Conservation (phyloP, 2,888 invertebrate genomes). For the Limnephilus rhombicus region DNA sequence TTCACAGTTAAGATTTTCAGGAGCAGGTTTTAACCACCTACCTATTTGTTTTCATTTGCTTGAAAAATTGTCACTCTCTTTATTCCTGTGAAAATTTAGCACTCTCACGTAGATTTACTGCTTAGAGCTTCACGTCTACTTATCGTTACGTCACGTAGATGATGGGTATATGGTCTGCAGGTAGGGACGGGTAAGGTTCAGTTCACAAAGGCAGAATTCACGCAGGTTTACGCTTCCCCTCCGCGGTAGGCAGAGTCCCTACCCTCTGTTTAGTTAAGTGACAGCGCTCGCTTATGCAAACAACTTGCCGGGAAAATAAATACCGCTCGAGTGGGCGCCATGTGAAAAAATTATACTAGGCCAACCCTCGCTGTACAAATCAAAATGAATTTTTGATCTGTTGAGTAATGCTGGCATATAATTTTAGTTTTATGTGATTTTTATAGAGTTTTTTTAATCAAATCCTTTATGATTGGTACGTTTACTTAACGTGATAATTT, state of each 20-base stretch:
- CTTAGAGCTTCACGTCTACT: not conserved
- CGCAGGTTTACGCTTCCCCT: not conserved
- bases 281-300: constrained; percentile 33
- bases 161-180: not conserved
- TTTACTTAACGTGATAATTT: not conserved
- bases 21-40: not conserved
- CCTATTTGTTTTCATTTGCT: not conserved
- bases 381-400: not conserved
- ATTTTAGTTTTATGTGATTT: not conserved
- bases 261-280: constrained; percentile 10
- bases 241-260: not conserved
- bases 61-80: not conserved
- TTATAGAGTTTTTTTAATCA: not conserved
- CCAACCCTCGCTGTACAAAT: not conserved
- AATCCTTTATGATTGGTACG: not conserved
- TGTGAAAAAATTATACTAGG: not conserved
- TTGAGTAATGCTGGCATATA: not conserved
- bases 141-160: not conserved
- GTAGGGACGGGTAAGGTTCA: not conserved
- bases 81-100: not conserved
- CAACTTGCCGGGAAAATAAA: constrained; percentile 6
- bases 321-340: not conserved
- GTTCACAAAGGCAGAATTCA: not conserved
- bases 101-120: not conserved
- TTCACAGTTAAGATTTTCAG: not conserved